Evolutionary conservation across 2,113 vertebrate genomes (phyloP), one percentile per base, ranked within the genome.

Genomic region (Struthidea cinerea): DNA sequence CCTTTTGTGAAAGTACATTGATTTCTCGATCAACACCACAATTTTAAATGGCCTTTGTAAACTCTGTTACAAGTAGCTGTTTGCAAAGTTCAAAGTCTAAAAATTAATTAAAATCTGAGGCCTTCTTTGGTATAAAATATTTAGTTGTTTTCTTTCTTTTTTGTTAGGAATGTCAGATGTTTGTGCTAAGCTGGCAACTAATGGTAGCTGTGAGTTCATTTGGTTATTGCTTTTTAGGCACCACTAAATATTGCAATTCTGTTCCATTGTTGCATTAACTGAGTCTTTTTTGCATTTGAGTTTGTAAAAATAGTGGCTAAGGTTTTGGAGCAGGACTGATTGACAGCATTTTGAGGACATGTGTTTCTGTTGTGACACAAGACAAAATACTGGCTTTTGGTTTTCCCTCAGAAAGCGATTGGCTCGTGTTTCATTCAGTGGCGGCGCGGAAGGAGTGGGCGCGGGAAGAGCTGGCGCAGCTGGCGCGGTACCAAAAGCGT

Each of bases 21-120:
- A 96, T 97, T 96, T 89, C 93, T 78, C 77, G 55, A 93, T 96
- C 95, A 94, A 93, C 94, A 94, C 70, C 77, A 81, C 69, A 79
- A 77, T 96, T 90, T 92, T 93, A 94, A 97, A 89, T 91, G 91
- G 85, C 84, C 89, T 96, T 91, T 69, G 41, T 94, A 96, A 96
- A 87, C 89, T 90, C 82, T 73, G 63, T 87, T 97, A 92, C 77
- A 90, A 91, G 87, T 88, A 97, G 91, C 94, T 95, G 71, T 95
- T 95, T 84, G 84, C 89, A 91, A 93, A 94, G 76, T 90, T 92
- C 80, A 68, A 84, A 97, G 87, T 85, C 89, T 95, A 95, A 97
- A 94, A 92, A 65, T 95, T 89, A 96, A 95, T 97, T 84, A 95
- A 96, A 96, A 82, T 90, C 28, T 14, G 56, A 94, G 49, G 42